Evolutionary conservation across 2,888 invertebrate species (phyloP), one percentile per base, ranked within the genome.

Genomic region (Drosophila paracracens): DNA sequence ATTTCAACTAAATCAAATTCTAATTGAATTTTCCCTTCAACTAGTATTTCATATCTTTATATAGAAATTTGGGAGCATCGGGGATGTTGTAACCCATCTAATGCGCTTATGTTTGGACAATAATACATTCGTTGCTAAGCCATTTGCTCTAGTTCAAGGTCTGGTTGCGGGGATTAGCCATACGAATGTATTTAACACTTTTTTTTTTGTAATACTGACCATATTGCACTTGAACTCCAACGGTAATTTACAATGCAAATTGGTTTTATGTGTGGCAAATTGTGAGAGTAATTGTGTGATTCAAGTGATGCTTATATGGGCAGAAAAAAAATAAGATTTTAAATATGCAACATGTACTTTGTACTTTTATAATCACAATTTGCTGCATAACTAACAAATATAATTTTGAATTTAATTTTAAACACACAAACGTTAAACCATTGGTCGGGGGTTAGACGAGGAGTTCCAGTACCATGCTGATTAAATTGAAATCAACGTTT

Each of bases 101-200:
- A 46, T 21, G 21, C 16, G 21, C 46, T 46, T 21, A 21, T 7
- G 31, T 36, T 50, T 67, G n/a, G 18, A 16, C 27, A 51, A 8
- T 11, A 29, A 29, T 31, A 10, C 33, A n/a, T 29, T 66, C 4
- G 13, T 4, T 29, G n/a, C 36, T n/a, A 48, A 51, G 8, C 29
- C 38, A 54, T 54, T 50, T 51, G 16, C 8, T 29, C 16, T 43
- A 4, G 38, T 40, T 35, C 48, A 70, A 27, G 50, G 70, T 54
- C 40, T 54, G 50, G 16, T 35, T 51, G 33, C 27, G 21, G 6
- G 59, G 46, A 69, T 54, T 59, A 40, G 48, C 46, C 29, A 8
- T 2, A 25, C 48, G 48, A 13, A 18, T 4, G 25, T 31, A 33
- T 16, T 16, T 27, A 33, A 13, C n/a, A 8, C 21, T 21, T 33